phyloP scores from a whole-genome alignment of 2,888 invertebrate genomes.

The Leptarthrus brevirostris region DNA sequence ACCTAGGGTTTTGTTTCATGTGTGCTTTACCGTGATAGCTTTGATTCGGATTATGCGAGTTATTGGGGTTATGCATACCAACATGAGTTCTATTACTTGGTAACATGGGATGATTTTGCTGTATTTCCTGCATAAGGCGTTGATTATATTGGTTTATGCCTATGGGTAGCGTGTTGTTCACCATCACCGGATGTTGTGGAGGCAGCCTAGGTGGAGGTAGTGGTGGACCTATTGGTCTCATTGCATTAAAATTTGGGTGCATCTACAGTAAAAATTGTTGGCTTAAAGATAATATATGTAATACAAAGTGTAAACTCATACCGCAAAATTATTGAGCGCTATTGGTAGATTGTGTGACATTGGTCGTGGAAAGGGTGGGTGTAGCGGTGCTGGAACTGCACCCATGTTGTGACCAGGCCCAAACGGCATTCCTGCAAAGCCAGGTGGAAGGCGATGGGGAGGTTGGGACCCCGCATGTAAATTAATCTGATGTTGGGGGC shows the following conservation, averaged over 20 bases:
- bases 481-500: conserved; percentile 56
- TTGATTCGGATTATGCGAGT: conserved; percentile 56
- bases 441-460: conserved; percentile 62
- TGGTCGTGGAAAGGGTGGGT: conserved; percentile 64
- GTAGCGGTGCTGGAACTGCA: conserved; percentile 58
- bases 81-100: conserved; percentile 58
- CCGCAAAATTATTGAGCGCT: conserved; percentile 67
- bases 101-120: conserved; percentile 66
- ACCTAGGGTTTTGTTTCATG: conserved; percentile 51
- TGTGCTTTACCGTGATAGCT: conserved; percentile 56
- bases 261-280: conserved; percentile 55
- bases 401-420: conserved; percentile 42
- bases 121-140: conserved; percentile 67
- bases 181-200: conserved; percentile 60
- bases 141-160: conserved; percentile 61
- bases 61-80: conserved; percentile 55
- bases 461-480: conserved; percentile 59
- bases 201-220: conserved; percentile 65
- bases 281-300: conserved; percentile 29
- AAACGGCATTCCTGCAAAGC: conserved; percentile 59
- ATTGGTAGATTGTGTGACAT: conserved; percentile 63
- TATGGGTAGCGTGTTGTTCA: conserved; percentile 56
- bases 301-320: neutral
- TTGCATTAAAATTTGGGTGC: conserved; percentile 66
- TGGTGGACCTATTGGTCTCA: conserved; percentile 65